phyloP scores from a whole-genome alignment of 2,113 vertebrate genomes.

The Elephas maximus region DNA sequence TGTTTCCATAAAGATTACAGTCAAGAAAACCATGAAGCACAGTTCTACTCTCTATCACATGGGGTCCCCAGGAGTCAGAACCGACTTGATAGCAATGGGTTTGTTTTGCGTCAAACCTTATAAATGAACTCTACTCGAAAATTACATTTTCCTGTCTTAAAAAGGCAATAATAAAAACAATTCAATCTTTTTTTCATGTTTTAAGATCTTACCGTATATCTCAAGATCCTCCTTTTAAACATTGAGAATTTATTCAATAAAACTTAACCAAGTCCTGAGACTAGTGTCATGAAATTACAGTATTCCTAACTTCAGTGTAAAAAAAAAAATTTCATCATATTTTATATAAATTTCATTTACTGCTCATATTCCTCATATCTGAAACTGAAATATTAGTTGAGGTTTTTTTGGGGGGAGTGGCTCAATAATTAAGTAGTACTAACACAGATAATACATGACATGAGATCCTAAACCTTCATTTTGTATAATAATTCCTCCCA shows the following conservation, averaged over 20 bases:
- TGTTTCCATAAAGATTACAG: background rate
- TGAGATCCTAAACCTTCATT: background rate
- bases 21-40: background rate
- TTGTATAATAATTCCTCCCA: background rate
- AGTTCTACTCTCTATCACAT: background rate
- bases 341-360: constrained; percentile 3
- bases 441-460: background rate
- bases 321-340: background rate
- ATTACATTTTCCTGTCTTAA: background rate
- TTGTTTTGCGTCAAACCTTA: constrained; percentile 14
- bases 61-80: background rate
- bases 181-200: background rate
- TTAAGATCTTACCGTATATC: constrained; percentile 31
- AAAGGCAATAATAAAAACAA: constrained; percentile 44
- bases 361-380: background rate
- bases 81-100: background rate
- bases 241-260: background rate
- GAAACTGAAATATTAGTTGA: constrained; percentile 25
- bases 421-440: constrained; percentile 50
- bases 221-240: background rate
- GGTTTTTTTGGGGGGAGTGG: background rate
- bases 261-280: background rate
- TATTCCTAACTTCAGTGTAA: constrained; percentile 22
- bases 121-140: background rate
- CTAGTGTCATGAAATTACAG: background rate